Percentiles rank a stretch among this genome's conserved stretches.
Evolutionary conservation across 2,888 invertebrate genomes (phyloP).

Genomic region (Mesoligia furuncula): DNA sequence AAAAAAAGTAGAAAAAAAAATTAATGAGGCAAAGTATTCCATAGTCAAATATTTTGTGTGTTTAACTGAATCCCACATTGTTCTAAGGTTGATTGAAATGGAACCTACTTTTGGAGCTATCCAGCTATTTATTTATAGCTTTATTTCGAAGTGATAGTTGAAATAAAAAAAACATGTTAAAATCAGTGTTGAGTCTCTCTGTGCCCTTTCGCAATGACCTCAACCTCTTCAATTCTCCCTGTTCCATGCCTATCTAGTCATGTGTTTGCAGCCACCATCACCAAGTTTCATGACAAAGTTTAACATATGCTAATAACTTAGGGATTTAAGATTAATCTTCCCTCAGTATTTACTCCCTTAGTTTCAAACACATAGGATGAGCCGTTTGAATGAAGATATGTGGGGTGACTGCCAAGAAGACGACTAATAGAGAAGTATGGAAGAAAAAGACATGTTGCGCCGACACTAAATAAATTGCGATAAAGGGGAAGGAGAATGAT

Average conservation of each 20-base stretch:
- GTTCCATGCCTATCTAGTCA: not conserved
- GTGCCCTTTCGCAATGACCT: too few relatives aligned
- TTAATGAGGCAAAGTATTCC: not conserved
- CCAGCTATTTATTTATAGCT: not conserved
- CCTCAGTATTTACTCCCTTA: not conserved
- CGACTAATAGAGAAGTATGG: too few relatives aligned
- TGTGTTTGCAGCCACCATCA: not conserved
- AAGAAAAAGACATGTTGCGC: too few relatives aligned
- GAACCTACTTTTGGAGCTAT: not conserved
- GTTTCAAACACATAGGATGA: not conserved
- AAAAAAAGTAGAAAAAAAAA: too few relatives aligned
- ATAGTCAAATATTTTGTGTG: not conserved
- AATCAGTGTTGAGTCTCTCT: too few relatives aligned
- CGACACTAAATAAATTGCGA: too few relatives aligned
- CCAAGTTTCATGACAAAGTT: not conserved
- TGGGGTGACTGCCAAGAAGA: too few relatives aligned
- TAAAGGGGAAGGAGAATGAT: too few relatives aligned
- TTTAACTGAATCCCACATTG: not conserved
- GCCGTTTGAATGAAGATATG: too few relatives aligned
- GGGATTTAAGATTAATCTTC: not conserved
- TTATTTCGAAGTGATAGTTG: not conserved
- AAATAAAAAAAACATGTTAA: not conserved
- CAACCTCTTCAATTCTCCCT: too few relatives aligned
- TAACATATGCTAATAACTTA: not conserved
- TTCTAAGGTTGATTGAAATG: not conserved